Percentiles rank a stretch among this genome's conserved stretches.
These are phyloP conservation scores for Macrobrachium nipponense DNA, from an alignment of 1,140 invertebrate genomes.

Conservation along the genomic window DNA sequence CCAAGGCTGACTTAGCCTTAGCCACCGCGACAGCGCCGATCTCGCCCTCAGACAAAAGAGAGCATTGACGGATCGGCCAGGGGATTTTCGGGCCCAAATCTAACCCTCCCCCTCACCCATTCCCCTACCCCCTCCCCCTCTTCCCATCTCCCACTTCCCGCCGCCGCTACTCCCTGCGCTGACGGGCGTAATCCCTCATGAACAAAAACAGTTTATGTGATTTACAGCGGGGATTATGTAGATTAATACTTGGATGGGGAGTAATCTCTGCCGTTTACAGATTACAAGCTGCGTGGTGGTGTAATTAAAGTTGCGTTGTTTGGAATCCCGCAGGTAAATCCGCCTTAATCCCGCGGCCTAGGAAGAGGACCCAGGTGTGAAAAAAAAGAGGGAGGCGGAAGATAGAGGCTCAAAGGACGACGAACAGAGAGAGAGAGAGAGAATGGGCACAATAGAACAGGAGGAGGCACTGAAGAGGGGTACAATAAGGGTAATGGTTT, in stretches of 20 bases:
- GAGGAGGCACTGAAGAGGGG: neutral
- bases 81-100: neutral
- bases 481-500: too few species aligned
- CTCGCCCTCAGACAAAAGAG: neutral
- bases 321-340: conserved; percentile 16
- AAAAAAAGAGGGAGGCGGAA: neutral
- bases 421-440: neutral
- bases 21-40: neutral
- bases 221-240: conserved; percentile 23
- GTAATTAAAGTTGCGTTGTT: conserved; percentile 26
- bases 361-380: neutral
- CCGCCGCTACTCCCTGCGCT: neutral
- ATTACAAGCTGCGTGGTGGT: conserved; percentile 8
- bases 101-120: neutral
- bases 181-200: conserved; percentile 7
- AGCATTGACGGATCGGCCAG: too few species aligned
- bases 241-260: conserved; percentile 18
- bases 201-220: conserved; percentile 37
- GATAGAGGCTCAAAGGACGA: neutral
- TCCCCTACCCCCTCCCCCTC: neutral
- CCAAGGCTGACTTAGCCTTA: too few species aligned
- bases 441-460: neutral
- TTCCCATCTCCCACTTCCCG: neutral
- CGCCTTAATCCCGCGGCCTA: neutral
- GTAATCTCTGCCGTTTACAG: conserved; percentile 22